Evolutionary conservation across 2,888 invertebrate genomes (phyloP), one percentile per base, ranked within the genome.

Genomic region (Meliscaeva auricollis): DNA sequence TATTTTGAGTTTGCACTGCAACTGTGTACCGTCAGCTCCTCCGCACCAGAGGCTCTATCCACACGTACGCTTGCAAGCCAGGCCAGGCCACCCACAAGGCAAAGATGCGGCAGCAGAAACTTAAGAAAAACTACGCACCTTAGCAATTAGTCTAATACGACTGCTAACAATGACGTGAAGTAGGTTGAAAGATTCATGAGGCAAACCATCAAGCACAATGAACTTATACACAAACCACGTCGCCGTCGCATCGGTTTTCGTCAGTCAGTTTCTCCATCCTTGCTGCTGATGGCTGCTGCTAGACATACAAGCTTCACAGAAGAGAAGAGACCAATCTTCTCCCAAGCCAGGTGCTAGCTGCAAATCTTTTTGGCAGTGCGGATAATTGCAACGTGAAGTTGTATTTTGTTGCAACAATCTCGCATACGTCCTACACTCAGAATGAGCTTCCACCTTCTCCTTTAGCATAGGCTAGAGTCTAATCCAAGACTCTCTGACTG

Each of bases 141-240:
- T 54, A 73, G 68, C 85, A 85, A 81, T 85, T 85, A 85, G 85
- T 81, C 81, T 81, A 76, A 85, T 76, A 64, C 81, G 68, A 46
- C 81, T 77, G 72, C 80, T 81, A 80, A 81, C 80, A 81, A 81
- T 73, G 81, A 81, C 85, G 68, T 72, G 76, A 81, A 85, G 76
- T 85, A 73, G 85, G 81, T 73, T 85, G 81, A 62, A 62, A 73
- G 85, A 85, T 85, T 85, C 85, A 85, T 81, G 85, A 72, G 41
- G 44, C 80, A 68, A 66, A 44, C 62, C 26, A 26, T 26, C 44
- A 56, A 62, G 54, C 38, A 30, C 44, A 46, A 66, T 66, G 78
- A 64, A 52, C 56, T 35, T 22, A 52, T 9, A 11, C 46, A 6
- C 15, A 15, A 13, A n/a, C n/a, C 38, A 50, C n/a, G 4, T 26